These are phyloP conservation scores for Acrossocheilus wenchowensis DNA, from an alignment of 2,797 vertebrate genomes.

Conservation along the genomic window DNA sequence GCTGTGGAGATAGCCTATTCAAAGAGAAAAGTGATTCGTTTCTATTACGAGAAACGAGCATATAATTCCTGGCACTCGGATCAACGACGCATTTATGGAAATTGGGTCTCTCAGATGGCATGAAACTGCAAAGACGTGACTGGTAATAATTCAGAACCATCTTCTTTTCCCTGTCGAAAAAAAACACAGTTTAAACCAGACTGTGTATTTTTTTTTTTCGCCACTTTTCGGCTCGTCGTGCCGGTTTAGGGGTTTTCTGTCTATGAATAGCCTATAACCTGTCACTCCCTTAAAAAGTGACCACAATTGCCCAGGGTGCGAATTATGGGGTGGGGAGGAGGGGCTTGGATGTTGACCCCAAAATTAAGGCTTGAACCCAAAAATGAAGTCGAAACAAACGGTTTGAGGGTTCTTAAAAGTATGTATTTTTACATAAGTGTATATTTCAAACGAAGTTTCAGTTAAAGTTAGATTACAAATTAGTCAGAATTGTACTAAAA, in stretches of 20 bases:
- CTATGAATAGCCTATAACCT: background rate
- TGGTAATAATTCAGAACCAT: constrained; percentile 16
- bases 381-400: background rate
- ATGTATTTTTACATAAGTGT: background rate
- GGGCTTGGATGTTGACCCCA: background rate
- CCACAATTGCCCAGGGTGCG: background rate
- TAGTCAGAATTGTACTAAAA: background rate
- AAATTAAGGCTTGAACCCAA: background rate
- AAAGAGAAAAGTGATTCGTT: constrained; percentile 26
- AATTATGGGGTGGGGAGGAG: background rate
- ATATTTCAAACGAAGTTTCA: background rate
- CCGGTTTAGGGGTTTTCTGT: background rate
- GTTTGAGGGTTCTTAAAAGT: background rate
- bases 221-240: background rate
- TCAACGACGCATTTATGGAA: constrained; percentile 28
- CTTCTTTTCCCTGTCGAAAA: background rate
- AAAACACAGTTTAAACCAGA: background rate
- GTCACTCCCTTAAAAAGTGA: constrained; percentile 6
- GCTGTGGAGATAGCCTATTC: background rate
- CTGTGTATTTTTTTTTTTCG: background rate
- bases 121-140: constrained; percentile 35
- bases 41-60: background rate
- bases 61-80: constrained; percentile 16
- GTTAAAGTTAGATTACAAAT: background rate
- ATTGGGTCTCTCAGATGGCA: constrained; percentile 11